These are phyloP conservation scores for Peromyscus polionotus DNA, from an alignment of 2,113 vertebrate genomes.

Conservation along the genomic window DNA sequence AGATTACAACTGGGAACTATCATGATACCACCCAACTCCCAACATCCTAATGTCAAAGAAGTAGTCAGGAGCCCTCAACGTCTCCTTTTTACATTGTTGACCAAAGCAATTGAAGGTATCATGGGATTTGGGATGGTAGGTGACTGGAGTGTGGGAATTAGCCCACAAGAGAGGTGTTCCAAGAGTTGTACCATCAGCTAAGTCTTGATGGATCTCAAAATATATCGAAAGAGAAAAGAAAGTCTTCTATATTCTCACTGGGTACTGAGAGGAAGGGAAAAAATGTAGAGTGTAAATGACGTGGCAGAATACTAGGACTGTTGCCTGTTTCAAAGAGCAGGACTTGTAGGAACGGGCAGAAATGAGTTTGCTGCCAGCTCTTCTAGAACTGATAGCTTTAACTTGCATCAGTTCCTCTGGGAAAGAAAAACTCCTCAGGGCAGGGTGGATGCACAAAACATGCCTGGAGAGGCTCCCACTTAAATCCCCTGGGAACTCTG, in stretches of 20 bases:
- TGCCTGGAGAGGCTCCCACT: slow-evolving; percentile 28
- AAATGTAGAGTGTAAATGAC: neutral
- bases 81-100: neutral
- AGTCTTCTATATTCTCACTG: neutral
- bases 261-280: neutral
- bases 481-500: neutral
- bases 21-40: neutral
- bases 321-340: neutral
- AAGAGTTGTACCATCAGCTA: neutral
- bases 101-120: neutral
- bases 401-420: slow-evolving; percentile 18
- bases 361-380: slow-evolving; percentile 29
- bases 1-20: neutral
- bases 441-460: neutral
- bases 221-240: neutral
- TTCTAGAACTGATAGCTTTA: slow-evolving; percentile 5
- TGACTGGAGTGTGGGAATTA: neutral
- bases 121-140: neutral
- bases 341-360: slow-evolving; percentile 44
- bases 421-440: slow-evolving; percentile 32
- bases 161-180: neutral
- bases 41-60: neutral
- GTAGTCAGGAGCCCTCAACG: neutral
- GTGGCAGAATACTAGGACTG: neutral
- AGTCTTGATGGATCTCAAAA: neutral